Percentiles rank a stretch among this genome's conserved stretches.
Conservation (phyloP, 2,797 vertebrate genomes). For the Sebastiscus tertius region DNA sequence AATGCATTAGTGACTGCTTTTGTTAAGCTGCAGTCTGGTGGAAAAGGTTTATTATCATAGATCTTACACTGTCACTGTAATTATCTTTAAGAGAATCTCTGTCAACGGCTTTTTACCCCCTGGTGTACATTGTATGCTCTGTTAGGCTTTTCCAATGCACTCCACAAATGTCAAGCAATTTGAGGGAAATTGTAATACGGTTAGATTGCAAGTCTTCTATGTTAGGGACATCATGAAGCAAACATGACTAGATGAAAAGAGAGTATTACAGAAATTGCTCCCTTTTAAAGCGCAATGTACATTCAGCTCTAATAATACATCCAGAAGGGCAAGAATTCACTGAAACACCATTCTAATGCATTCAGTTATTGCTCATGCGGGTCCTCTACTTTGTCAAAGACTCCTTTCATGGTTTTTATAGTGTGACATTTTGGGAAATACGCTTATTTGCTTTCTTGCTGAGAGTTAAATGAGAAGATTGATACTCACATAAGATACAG, state of each 20-base stretch:
- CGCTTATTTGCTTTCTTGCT: neutral
- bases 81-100: slow-evolving; percentile 56
- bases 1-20: slow-evolving; percentile 54
- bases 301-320: slow-evolving; percentile 11
- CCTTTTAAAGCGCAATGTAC: slow-evolving; percentile 4
- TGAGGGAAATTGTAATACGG: neutral
- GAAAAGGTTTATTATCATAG: slow-evolving; percentile 40
- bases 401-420: neutral
- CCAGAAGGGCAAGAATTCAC: neutral
- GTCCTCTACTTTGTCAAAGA: neutral
- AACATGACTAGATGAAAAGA: neutral
- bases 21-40: slow-evolving; percentile 41
- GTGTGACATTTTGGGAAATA: neutral
- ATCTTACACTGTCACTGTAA: slow-evolving; percentile 39
- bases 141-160: neutral
- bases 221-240: neutral
- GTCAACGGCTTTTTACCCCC: slow-evolving; percentile 34
- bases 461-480: neutral
- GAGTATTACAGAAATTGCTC: neutral
- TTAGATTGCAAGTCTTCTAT: neutral
- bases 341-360: neutral
- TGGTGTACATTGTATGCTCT: neutral
- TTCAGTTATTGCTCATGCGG: neutral
- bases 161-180: slow-evolving; percentile 24
- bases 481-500: neutral